Percentiles rank a stretch among this genome's conserved stretches.
Evolutionary conservation across 2,888 invertebrate species (phyloP).

Genomic region (Pandemis heparana): DNA sequence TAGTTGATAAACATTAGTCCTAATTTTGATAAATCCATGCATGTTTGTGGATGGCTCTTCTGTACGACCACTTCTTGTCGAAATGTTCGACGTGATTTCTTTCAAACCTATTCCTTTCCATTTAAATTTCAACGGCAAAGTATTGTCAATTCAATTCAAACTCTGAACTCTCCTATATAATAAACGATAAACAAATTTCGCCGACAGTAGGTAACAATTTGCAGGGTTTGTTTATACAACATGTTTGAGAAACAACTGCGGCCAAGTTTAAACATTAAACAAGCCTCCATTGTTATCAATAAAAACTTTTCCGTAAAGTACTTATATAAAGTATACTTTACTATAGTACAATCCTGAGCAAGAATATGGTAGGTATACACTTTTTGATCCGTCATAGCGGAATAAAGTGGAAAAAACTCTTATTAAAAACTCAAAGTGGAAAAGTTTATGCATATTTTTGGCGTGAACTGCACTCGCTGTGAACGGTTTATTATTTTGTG

Average conservation of each 20-base stretch:
- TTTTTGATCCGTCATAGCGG: background rate
- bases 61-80: too few species aligned
- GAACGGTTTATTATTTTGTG: background rate
- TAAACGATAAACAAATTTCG: conserved; percentile 5
- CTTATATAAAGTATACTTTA: too few species aligned
- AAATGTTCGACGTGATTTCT: too few species aligned
- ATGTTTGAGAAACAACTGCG: background rate
- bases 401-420: background rate
- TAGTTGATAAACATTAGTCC: too few species aligned
- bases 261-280: conserved; percentile 1
- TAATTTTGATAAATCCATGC: too few species aligned
- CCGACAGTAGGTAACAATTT: background rate
- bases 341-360: too few species aligned
- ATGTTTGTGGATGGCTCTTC: too few species aligned
- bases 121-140: background rate
- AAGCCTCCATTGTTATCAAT: conserved; percentile 12
- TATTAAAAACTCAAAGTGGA: too few species aligned
- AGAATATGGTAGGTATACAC: background rate
- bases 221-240: background rate
- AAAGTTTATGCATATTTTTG: conserved; percentile 3
- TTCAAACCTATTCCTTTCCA: too few species aligned
- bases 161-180: background rate
- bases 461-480: background rate
- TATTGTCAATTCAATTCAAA: background rate
- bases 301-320: background rate